Conservation (phyloP, 2,113 vertebrate species). For the Colossoma macropomum region DNA sequence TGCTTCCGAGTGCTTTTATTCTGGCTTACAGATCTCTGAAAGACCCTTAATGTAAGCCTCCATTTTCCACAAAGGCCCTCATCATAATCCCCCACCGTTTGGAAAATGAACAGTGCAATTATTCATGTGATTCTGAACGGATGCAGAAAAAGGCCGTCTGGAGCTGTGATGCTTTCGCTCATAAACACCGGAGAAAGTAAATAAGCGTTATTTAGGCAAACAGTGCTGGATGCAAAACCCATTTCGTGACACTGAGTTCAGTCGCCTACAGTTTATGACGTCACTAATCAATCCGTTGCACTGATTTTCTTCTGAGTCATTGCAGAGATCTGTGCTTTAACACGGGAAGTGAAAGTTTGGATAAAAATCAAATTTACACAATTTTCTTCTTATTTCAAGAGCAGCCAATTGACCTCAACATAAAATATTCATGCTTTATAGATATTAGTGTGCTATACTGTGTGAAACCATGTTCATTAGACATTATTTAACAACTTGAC, state of each 20-base stretch:
- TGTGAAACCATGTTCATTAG: too few relatives aligned
- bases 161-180: conserved; percentile 24
- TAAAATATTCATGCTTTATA: too few relatives aligned
- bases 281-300: not conserved
- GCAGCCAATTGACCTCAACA: too few relatives aligned
- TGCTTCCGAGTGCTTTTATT: conserved; percentile 55
- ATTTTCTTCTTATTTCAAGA: too few relatives aligned
- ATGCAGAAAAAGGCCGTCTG: conserved; percentile 22
- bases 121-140: conserved; percentile 52
- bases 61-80: conserved; percentile 58
- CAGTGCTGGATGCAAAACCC: not conserved
- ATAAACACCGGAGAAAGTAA: conserved; percentile 9
- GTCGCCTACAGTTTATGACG: not conserved
- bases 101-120: conserved; percentile 59
- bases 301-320: too few relatives aligned
- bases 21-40: conserved; percentile 57
- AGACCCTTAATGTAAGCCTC: conserved; percentile 61
- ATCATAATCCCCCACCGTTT: conserved; percentile 57
- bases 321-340: too few relatives aligned
- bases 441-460: too few relatives aligned
- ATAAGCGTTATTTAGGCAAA: not conserved
- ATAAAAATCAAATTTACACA: too few relatives aligned
- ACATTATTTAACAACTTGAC: too few relatives aligned
- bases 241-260: not conserved
- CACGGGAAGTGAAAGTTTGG: too few relatives aligned